phyloP scores from a whole-genome alignment of 2,113 vertebrate species.

The Actinemys pallida region DNA sequence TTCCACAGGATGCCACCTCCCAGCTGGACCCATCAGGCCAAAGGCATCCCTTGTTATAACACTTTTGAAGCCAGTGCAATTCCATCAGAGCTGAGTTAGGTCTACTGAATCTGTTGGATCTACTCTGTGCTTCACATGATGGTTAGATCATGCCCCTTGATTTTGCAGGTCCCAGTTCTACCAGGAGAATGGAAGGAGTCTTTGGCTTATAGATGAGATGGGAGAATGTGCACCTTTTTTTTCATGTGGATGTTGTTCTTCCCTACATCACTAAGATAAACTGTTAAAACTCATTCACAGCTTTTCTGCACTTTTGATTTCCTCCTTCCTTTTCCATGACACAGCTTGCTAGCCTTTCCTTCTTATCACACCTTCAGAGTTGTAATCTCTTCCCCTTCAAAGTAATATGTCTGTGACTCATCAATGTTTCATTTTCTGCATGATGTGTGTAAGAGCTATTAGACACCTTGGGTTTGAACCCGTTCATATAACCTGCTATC shows the following conservation, averaged over 20 bases:
- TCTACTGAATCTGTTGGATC: neutral
- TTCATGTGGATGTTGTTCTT: neutral
- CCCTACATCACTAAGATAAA: neutral
- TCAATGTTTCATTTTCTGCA: neutral
- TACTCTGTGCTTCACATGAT: neutral
- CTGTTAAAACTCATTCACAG: neutral
- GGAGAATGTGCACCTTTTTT: neutral
- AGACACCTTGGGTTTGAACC: neutral
- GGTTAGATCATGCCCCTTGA: neutral
- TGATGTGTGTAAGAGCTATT: neutral
- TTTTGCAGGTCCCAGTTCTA: neutral
- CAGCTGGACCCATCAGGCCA: neutral
- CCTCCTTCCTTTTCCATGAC: neutral
- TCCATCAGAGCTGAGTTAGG: neutral
- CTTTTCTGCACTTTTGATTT: neutral
- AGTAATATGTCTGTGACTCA: neutral
- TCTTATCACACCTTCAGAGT: neutral
- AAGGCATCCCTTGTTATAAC: neutral
- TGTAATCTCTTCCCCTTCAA: neutral
- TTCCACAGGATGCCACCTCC: neutral
- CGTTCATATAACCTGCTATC: fast-evolving
- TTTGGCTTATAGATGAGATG: neutral
- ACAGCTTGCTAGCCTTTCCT: neutral
- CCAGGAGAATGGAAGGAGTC: neutral
- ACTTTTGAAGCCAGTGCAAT: neutral